These are phyloP conservation scores for Melanocharis versteri DNA, from an alignment of 2,113 vertebrate species.

Conservation along the genomic window DNA sequence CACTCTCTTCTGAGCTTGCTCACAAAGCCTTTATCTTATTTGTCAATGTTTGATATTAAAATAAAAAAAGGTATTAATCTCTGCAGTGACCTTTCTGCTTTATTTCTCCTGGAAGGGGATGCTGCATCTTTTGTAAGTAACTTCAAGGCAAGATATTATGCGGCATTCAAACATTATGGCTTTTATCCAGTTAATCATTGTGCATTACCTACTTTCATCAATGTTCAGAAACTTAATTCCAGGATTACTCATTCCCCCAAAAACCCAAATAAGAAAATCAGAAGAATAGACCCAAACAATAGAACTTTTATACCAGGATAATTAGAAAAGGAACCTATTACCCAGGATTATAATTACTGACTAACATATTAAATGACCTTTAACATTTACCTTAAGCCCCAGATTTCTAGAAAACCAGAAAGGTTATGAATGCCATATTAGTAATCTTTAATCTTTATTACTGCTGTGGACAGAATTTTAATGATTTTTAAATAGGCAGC, in stretches of 20 bases:
- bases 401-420: constrained; percentile 79
- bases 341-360: constrained; percentile 85
- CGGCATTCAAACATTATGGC: constrained; percentile 62
- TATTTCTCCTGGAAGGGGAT: constrained; percentile 59
- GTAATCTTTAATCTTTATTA: constrained; percentile 87
- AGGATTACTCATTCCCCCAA: constrained; percentile 74
- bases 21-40: constrained; percentile 64
- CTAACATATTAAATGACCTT: constrained; percentile 90
- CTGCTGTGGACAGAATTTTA: constrained; percentile 83
- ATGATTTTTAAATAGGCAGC: constrained; percentile 83
- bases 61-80: constrained; percentile 71
- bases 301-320: constrained; percentile 80
- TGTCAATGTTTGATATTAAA: constrained; percentile 76
- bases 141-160: constrained; percentile 67
- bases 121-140: constrained; percentile 69
- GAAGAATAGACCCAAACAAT: constrained; percentile 81
- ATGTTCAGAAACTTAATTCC: constrained; percentile 77
- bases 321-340: constrained; percentile 87
- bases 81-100: constrained; percentile 67
- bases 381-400: constrained; percentile 86
- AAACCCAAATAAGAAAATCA: constrained; percentile 78
- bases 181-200: constrained; percentile 81
- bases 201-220: constrained; percentile 78
- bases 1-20: constrained; percentile 41
- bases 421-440: constrained; percentile 85